Evolutionary conservation across 2,797 vertebrate species (phyloP).

Genomic region (Mormyrops attenuatus): DNA sequence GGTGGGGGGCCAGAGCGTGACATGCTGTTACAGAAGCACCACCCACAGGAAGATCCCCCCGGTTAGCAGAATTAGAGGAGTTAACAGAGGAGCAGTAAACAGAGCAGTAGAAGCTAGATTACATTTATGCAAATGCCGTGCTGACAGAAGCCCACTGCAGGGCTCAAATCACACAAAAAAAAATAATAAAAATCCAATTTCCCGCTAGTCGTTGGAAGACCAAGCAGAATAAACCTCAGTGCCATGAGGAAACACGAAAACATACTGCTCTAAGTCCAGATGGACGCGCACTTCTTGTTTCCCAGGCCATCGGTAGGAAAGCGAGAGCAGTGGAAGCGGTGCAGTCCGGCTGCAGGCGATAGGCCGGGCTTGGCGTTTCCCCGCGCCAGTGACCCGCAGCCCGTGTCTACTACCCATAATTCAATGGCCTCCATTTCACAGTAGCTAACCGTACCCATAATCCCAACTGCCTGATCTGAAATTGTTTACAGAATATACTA

Average conservation of each 20-base stretch:
- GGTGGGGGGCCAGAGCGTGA: constrained; percentile 3
- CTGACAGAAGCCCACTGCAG: not conserved
- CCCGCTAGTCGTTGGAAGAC: not conserved
- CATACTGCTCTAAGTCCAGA: not conserved
- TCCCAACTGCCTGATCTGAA: not conserved
- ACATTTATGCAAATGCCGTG: not conserved
- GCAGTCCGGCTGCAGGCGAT: not conserved
- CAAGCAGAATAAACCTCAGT: not conserved
- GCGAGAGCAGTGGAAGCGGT: not conserved
- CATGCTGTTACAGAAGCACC: constrained; percentile 18
- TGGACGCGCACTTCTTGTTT: not conserved
- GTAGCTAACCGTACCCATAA: not conserved
- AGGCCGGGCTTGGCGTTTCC: not conserved
- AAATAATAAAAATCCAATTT: constrained; percentile 30
- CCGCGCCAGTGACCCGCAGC: not conserved
- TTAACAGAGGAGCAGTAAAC: constrained; percentile 14
- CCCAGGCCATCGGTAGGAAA: not conserved
- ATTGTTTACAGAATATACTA: not conserved
- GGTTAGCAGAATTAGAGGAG: constrained; percentile 25
- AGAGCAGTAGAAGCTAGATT: constrained; percentile 17
- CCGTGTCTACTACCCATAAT: not conserved
- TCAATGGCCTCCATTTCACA: not conserved
- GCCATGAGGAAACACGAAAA: not conserved
- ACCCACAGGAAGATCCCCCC: not conserved
- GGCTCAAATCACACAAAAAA: not conserved